phyloP scores from a whole-genome alignment of 2,113 vertebrate genomes.

The Crotalus viridis region DNA sequence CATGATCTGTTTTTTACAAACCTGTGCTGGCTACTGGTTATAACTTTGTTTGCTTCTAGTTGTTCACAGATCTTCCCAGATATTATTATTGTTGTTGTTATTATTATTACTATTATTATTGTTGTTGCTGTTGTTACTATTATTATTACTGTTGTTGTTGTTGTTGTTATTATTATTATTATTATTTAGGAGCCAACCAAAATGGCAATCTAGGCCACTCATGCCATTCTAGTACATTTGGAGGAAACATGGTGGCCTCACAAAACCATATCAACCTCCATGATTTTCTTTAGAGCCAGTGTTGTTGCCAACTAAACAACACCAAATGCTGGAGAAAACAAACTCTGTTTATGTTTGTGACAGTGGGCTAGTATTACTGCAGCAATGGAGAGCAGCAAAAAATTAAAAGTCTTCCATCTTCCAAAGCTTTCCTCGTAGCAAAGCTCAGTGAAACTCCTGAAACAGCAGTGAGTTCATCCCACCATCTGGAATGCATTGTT shows the following conservation, averaged over 20 bases:
- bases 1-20: too few species aligned
- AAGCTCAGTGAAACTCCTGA: not conserved
- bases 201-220: not conserved
- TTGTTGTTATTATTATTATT: too few species aligned
- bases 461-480: not conserved
- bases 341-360: not conserved
- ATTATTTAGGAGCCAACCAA: not conserved
- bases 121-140: too few species aligned
- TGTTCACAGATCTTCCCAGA: too few species aligned
- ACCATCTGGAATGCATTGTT: not conserved
- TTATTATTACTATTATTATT: too few species aligned
- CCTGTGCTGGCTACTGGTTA: too few species aligned
- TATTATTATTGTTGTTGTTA: too few species aligned
- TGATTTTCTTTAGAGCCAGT: not conserved
- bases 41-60: too few species aligned
- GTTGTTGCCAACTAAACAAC: not conserved
- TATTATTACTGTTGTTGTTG: too few species aligned
- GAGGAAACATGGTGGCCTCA: not conserved
- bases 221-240: not conserved
- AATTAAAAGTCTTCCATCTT: not conserved
- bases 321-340: not conserved
- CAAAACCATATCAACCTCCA: not conserved
- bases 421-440: not conserved
- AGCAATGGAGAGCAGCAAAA: not conserved
- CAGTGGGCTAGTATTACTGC: not conserved